A percentile compares a stretch with the other conserved stretches of the same genome.
Conservation (phyloP, 1,140 invertebrate genomes). For the honey bee (Apis mellifera) region DNA sequence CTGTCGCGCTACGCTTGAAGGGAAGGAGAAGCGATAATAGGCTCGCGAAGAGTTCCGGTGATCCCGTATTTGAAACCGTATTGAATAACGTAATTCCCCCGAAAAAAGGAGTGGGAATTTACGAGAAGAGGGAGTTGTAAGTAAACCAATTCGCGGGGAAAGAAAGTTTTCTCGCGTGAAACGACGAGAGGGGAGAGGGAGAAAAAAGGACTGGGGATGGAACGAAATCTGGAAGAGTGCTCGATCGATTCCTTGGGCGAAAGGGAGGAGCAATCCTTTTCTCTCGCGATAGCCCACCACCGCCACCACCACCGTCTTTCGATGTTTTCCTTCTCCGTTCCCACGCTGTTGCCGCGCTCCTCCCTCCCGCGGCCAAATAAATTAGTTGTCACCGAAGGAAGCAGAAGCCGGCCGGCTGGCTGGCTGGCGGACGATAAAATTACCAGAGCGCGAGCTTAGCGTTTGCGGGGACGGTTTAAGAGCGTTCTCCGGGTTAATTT, state of each 20-base stretch:
- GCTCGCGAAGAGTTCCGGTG: too few species aligned
- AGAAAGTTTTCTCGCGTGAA: slow-evolving; percentile 51
- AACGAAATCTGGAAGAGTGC: slow-evolving; percentile 57
- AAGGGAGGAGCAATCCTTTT: slow-evolving; percentile 46
- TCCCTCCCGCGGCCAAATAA: slow-evolving; percentile 62
- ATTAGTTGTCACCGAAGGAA: slow-evolving; percentile 69
- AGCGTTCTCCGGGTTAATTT: slow-evolving; percentile 47
- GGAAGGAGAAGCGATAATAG: background rate
- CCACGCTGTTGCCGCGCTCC: background rate
- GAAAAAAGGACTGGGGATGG: slow-evolving; percentile 11
- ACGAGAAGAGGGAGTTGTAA: background rate
- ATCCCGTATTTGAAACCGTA: background rate
- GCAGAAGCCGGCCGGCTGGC: slow-evolving; percentile 53
- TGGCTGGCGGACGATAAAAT: slow-evolving; percentile 67
- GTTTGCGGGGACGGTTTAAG: slow-evolving; percentile 54
- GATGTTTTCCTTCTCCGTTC: background rate
- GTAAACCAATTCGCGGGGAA: slow-evolving; percentile 16
- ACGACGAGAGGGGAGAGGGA: background rate
- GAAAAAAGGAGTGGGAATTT: background rate
- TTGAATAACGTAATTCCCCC: background rate
- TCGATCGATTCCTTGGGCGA: slow-evolving; percentile 57
- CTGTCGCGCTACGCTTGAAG: too few species aligned
- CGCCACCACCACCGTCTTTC: background rate
- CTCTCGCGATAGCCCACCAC: background rate
- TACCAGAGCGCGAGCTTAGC: slow-evolving; percentile 60